These are phyloP conservation scores for Leucophenga maculata DNA, from an alignment of 2,888 invertebrate genomes.

Conservation along the genomic window DNA sequence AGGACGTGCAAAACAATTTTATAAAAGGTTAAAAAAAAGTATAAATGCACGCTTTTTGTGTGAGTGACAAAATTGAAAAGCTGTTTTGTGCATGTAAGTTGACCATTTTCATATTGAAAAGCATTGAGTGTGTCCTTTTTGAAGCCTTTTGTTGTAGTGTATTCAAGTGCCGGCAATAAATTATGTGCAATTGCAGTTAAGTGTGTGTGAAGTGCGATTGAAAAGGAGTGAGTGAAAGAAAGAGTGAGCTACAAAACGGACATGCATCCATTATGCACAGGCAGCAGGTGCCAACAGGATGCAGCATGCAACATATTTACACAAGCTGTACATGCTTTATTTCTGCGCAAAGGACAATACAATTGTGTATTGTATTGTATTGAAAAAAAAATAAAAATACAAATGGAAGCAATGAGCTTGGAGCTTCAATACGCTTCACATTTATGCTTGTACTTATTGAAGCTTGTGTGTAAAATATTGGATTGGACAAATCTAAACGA, in stretches of 20 bases:
- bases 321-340: neutral
- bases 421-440: neutral
- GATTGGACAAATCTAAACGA: too few species aligned
- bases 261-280: conserved; percentile 32
- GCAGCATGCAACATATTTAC: neutral
- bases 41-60: neutral
- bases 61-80: neutral
- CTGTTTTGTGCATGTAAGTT: conserved; percentile 9
- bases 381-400: too few species aligned
- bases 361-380: neutral
- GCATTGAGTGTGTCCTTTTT: neutral
- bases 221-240: neutral
- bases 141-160: neutral
- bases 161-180: conserved; percentile 34
- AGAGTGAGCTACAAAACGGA: neutral
- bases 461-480: too few species aligned
- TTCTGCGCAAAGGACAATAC: neutral
- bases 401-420: too few species aligned
- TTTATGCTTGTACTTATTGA: neutral
- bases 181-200: conserved; percentile 34
- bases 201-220: conserved; percentile 28
- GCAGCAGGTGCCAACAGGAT: conserved; percentile 15
- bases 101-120: neutral
- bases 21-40: neutral
- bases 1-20: neutral